Evolutionary conservation across 2,888 invertebrate genomes (phyloP).

Genomic region (Charanyca ferruginea): DNA sequence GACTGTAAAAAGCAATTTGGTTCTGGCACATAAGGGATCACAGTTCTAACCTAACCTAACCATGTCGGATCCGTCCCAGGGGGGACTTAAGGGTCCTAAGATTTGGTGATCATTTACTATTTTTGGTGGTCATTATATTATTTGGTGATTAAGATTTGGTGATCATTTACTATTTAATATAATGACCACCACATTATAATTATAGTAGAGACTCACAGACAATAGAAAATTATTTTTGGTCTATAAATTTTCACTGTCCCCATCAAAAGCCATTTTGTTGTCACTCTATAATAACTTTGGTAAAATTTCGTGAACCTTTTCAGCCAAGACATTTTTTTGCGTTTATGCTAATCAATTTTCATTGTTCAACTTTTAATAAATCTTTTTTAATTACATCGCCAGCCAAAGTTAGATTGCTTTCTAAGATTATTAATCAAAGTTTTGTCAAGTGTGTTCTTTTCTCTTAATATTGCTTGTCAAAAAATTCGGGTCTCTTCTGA

Average conservation of each 20-base stretch:
- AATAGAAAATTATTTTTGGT: too few species aligned
- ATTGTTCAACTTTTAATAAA: constrained; percentile 68
- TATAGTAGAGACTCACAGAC: too few species aligned
- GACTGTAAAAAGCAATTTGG: too few species aligned
- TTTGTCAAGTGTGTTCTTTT: constrained; percentile 56
- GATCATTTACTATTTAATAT: too few species aligned
- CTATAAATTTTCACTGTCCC: neutral
- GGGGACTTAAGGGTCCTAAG: too few species aligned
- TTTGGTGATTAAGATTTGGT: too few species aligned
- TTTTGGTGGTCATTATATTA: too few species aligned
- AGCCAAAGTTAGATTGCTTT: constrained; percentile 72
- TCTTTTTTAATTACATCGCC: constrained; percentile 71
- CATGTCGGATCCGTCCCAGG: too few species aligned
- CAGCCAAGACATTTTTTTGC: constrained; percentile 37
- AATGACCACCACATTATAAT: too few species aligned
- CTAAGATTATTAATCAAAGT: constrained; percentile 68
- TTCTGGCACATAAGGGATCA: too few species aligned
- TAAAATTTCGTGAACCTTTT: neutral
- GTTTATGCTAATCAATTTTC: constrained; percentile 60
- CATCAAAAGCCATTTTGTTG: neutral
- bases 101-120: too few species aligned
- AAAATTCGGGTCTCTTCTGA: constrained; percentile 21
- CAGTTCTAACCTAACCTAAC: too few species aligned
- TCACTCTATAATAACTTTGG: neutral
- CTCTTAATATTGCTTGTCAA: constrained; percentile 36